These are phyloP conservation scores for Antitype chi DNA, from an alignment of 2,888 invertebrate species.

Conservation along the genomic window DNA sequence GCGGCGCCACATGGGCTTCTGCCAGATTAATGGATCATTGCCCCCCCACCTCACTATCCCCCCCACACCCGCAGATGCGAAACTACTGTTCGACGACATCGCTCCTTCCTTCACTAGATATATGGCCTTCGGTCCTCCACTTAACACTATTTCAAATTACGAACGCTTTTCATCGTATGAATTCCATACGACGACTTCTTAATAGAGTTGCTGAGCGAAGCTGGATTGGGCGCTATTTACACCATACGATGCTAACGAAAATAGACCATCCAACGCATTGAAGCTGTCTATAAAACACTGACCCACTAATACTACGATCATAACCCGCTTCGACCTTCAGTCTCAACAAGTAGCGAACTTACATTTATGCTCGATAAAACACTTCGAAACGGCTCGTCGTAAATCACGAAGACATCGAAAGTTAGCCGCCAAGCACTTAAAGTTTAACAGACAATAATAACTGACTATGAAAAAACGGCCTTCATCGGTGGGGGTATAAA, in stretches of 20 bases:
- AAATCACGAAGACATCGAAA: constrained; percentile 89
- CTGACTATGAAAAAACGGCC: constrained; percentile 87
- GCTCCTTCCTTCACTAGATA: constrained; percentile 83
- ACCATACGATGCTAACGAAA: constrained; percentile 69
- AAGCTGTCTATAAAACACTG: constrained; percentile 77
- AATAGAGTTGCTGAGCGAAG: constrained; percentile 37
- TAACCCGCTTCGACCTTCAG: constrained; percentile 84
- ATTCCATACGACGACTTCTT: constrained; percentile 54
- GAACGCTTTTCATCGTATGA: constrained; percentile 52
- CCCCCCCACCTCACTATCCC: constrained; percentile 89
- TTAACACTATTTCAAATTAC: constrained; percentile 76
- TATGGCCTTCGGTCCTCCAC: constrained; percentile 79
- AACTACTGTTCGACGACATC: constrained; percentile 87
- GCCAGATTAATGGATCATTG: constrained; percentile 96
- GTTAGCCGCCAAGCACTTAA: constrained; percentile 90
- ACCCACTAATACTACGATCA: constrained; percentile 83
- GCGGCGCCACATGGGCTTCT: constrained; percentile 95
- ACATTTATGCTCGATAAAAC: constrained; percentile 90
- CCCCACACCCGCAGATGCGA: constrained; percentile 81
- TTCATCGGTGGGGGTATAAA: constrained; percentile 82
- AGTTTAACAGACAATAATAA: constrained; percentile 90
- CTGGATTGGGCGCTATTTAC: constrained; percentile 63
- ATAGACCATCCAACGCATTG: constrained; percentile 67
- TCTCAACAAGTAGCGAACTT: constrained; percentile 88
- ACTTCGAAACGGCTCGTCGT: constrained; percentile 88